Evolutionary conservation across 2,888 invertebrate species (phyloP), one percentile per base, ranked within the genome.

Genomic region (Lasius fuliginosus): DNA sequence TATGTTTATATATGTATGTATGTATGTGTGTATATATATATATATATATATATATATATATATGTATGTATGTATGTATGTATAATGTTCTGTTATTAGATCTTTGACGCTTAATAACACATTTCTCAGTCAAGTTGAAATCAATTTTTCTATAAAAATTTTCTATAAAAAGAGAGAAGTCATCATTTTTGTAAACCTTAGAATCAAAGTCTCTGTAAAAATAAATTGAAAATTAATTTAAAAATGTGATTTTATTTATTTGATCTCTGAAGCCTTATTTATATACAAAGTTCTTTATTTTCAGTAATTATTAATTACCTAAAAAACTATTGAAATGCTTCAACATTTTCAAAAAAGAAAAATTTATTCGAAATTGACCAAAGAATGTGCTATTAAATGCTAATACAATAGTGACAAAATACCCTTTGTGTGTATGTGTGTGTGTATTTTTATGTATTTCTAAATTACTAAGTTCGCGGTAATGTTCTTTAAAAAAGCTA

Each of bases 401-500:
- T 49, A n/a, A 49, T 46, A 5, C 2, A 49, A 15, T 49, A 49
- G 49, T 49, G 8, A 49, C 18, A 1, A 8, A 49, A n/a, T 49
- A 42, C 3, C 42, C 42, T 36, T 5, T 18, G 42, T 27, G 15
- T 23, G n/a, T 18, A 6, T 53, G 27, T 49, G 5, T 18, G 8
- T 30, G 2, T 27, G 18, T 30, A 27, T 4, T 33, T 18, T 68
- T 49, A 69, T 69, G 9, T 53, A 36, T 23, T 33, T 49, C n/a
- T 49, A 56, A 11, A 8, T 56, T 56, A 3, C 3, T 75, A 79
- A 82, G 40, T 69, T 76, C 68, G 69, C 46, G 53, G 36, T 30
- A 65, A 79, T 42, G 46, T 76, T 85, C 67, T 75, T 73, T 0
- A 33, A 69, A 30, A 58, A 36, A 71, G 11, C 23, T 33, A 27